Conservation (phyloP, 2,888 invertebrate genomes). For the Yponomeuta evonymella region DNA sequence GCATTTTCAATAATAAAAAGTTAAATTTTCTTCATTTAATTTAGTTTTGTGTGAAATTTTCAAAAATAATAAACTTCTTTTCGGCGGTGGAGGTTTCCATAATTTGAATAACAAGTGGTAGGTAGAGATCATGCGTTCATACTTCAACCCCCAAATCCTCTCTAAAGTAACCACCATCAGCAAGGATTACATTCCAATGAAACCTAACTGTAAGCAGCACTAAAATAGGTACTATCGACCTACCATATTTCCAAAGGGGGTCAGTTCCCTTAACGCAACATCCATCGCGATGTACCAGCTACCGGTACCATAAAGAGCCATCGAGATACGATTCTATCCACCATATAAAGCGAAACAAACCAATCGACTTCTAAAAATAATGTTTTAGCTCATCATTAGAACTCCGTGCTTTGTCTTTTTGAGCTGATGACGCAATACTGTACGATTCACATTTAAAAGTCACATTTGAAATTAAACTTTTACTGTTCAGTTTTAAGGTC, state of each 20-base stretch:
- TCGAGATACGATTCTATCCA: constrained; percentile 46
- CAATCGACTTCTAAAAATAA: constrained; percentile 59
- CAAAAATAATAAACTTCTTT: too few relatives aligned
- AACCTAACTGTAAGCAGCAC: neutral
- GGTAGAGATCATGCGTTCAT: too few relatives aligned
- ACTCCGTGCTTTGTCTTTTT: constrained; percentile 70
- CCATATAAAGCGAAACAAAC: constrained; percentile 50
- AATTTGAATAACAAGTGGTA: too few relatives aligned
- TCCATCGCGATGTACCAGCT: constrained; percentile 39
- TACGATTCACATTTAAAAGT: constrained; percentile 49
- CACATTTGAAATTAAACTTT: constrained; percentile 31
- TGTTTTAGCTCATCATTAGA: constrained; percentile 71
- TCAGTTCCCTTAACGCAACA: neutral
- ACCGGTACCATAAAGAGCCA: constrained; percentile 59
- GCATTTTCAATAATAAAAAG: too few relatives aligned
- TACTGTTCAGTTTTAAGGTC: constrained; percentile 27
- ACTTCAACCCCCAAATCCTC: too few relatives aligned
- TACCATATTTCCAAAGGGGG: neutral
- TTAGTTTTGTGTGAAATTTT: too few relatives aligned
- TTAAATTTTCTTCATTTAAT: too few relatives aligned
- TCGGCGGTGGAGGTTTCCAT: too few relatives aligned
- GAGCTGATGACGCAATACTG: constrained; percentile 70
- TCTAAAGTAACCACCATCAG: too few relatives aligned
- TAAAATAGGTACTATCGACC: neutral
- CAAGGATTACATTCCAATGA: neutral